Base-by-base conservation (phyloP, 2,797 vertebrate genomes). In the Parauchenoglanis ngamensis region DNA sequence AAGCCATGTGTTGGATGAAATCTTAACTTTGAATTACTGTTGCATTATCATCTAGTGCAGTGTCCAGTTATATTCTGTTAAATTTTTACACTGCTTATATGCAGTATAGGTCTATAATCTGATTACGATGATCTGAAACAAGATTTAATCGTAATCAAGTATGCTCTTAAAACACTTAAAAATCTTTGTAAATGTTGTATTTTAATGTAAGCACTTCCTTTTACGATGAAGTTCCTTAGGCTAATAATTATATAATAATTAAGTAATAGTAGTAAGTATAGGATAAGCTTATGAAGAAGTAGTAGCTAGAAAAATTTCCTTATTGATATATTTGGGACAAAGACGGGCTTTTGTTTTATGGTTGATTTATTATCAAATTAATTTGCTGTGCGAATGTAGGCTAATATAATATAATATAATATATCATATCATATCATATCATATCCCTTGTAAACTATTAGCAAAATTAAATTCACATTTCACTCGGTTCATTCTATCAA, bases 221-320 rank as follows among this genome's bases (percentile, higher is more conserved):
- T 65, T 65, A 49, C 49, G 13, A 49, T 46, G 61, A 4, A 8
- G 31, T 59, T 35, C 6, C 40, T 59, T 25, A 13, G 4, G 44
- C 8, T 65, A 82, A 49, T 82, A 28, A 19, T 82, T 28, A 65
- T 28, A 67, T 65, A 81, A 63, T 63, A 82, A 63, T 65, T 8
- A 65, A 17, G 59, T 46, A 46, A 46, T 8, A 82, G 40, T 28
- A 67, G 80, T 44, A 52, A 52, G 10, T 82, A 63, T 44, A 63
- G 15, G 21, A 80, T 61, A 80, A 80, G 13, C 49, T 56, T n/a
- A 25, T 40, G 40, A 40, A 40, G 40, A 40, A 40, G 40, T 40
- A 40, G 40, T 40, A 40, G 40, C 40, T 40, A 49, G 49, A 49
- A 49, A 7, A 49, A 49, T 7, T 7, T 49, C 49, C 49, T 49